Evolutionary conservation across 2,888 invertebrate species (phyloP).

Genomic region (Cephus rjabovi): DNA sequence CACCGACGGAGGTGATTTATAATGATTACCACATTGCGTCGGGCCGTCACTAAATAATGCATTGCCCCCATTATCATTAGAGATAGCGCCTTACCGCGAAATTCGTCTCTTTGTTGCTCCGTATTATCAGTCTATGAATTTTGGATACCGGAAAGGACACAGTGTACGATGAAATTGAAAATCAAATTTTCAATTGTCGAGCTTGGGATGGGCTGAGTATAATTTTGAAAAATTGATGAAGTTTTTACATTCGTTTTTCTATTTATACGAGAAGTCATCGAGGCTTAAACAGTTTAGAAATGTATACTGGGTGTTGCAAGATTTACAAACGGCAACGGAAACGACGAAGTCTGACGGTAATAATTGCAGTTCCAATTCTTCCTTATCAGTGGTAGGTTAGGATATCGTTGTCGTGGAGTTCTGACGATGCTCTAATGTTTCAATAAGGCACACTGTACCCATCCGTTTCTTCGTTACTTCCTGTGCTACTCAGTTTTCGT

Average conservation of each 20-base stretch:
- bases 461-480: neutral
- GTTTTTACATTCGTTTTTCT: neutral
- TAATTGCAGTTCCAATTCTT: neutral
- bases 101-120: constrained; percentile 32
- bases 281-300: neutral
- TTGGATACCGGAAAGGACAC: no score
- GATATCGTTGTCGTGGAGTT: neutral
- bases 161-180: no score
- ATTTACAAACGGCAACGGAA: neutral
- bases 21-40: constrained; percentile 55
- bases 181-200: no score
- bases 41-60: constrained; percentile 55
- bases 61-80: constrained; percentile 53
- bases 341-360: neutral
- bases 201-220: no score
- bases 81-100: constrained; percentile 36
- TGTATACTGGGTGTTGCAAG: neutral
- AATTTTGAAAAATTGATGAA: neutral
- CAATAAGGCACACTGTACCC: neutral
- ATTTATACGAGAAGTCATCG: neutral
- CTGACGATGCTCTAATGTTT: no score
- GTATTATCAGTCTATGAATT: neutral
- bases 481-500: neutral
- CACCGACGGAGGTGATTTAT: constrained; percentile 52
- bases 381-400: neutral